Percentiles rank a stretch among this genome's conserved stretches.
Conservation (phyloP, 2,888 invertebrate species). For the Melanostoma mellinum region DNA sequence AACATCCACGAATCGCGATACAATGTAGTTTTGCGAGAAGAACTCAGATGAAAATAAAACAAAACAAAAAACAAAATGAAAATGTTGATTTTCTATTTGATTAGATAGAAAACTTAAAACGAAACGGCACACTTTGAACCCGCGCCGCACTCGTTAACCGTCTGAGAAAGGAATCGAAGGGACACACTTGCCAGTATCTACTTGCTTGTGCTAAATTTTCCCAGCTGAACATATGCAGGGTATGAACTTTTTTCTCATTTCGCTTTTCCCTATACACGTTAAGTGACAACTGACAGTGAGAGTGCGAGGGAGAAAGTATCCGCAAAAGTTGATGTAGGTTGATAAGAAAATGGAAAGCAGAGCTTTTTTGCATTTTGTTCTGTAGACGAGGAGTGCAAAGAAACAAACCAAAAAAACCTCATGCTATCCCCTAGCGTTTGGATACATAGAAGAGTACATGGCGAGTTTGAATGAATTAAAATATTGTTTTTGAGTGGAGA, state of each 20-base stretch:
- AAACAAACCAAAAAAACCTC: slow-evolving; percentile 7
- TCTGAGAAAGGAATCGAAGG: slow-evolving; percentile 65
- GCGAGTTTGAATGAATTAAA: slow-evolving; percentile 50
- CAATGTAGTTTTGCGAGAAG: not conserved
- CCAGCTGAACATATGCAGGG: slow-evolving; percentile 28
- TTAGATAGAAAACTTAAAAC: slow-evolving; percentile 51
- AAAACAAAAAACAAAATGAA: slow-evolving; percentile 7
- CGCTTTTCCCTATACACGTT: slow-evolving; percentile 29
- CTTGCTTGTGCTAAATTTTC: slow-evolving; percentile 48
- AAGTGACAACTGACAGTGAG: not conserved
- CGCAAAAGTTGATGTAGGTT: slow-evolving; percentile 65
- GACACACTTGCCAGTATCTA: slow-evolving; percentile 52
- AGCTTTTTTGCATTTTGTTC: slow-evolving; percentile 31
- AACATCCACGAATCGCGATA: too few relatives aligned
- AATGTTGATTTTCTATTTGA: slow-evolving; percentile 36
- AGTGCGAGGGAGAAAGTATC: slow-evolving; percentile 64
- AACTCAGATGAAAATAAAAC: slow-evolving; percentile 1
- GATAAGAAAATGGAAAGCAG: slow-evolving; percentile 56
- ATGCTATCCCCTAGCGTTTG: slow-evolving; percentile 23
- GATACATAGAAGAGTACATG: slow-evolving; percentile 7
- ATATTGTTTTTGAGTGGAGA: not conserved
- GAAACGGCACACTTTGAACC: slow-evolving; percentile 62
- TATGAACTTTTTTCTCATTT: slow-evolving; percentile 52
- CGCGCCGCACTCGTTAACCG: slow-evolving; percentile 65
- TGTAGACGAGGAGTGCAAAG: not conserved